Evolutionary conservation across 2,113 vertebrate species (phyloP).

Genomic region (Mirza zaza): DNA sequence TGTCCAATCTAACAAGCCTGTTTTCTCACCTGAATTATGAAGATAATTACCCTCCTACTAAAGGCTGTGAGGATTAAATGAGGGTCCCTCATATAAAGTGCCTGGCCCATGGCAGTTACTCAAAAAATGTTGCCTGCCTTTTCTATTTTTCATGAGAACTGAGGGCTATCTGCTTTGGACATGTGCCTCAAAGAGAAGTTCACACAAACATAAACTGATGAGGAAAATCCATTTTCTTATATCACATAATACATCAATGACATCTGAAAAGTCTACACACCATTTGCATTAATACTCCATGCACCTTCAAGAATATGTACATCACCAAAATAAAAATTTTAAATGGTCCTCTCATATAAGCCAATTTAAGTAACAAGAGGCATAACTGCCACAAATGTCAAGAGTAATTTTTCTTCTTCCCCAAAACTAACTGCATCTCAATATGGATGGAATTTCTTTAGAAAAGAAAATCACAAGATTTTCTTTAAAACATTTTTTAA

Average conservation of each 20-base stretch:
- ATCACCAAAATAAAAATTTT: constrained; percentile 6
- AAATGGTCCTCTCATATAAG: not conserved
- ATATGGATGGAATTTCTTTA: not conserved
- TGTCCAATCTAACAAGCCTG: not conserved
- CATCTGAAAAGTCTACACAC: not conserved
- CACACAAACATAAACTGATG: not conserved
- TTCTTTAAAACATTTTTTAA: not conserved
- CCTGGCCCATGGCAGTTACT: not conserved
- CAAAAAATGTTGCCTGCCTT: not conserved
- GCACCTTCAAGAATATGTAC: not conserved
- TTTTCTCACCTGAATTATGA: not conserved
- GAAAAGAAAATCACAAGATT: not conserved
- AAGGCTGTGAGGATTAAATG: not conserved
- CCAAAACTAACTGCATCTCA: not conserved
- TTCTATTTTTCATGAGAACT: not conserved
- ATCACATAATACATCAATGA: not conserved
- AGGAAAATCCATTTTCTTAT: not conserved
- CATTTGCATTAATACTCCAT: not conserved
- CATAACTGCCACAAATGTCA: constrained; percentile 26
- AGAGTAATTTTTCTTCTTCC: not conserved
- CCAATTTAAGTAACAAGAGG: not conserved
- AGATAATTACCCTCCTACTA: not conserved
- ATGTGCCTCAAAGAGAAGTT: not conserved
- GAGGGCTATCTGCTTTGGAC: not conserved
- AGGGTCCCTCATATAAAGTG: not conserved